These are phyloP conservation scores for Paracanthobrama guichenoti DNA, from an alignment of 2,113 vertebrate genomes.

Conservation along the genomic window DNA sequence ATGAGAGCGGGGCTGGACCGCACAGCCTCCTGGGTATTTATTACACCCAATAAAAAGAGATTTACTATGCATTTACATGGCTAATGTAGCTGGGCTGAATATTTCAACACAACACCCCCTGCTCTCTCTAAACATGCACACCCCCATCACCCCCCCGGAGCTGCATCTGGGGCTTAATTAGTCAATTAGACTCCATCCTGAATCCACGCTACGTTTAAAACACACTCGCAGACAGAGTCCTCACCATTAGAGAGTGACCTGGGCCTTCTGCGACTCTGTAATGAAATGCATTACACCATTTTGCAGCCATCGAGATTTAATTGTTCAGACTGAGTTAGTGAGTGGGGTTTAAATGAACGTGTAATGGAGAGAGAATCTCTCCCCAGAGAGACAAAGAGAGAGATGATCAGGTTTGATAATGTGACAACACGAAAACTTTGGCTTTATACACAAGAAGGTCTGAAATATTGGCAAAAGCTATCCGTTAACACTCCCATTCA, in stretches of 20 bases:
- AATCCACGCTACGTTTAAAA: conserved; percentile 75
- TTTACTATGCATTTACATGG: conserved; percentile 83
- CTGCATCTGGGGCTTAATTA: conserved; percentile 81
- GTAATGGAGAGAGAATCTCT: conserved; percentile 49
- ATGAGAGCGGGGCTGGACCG: conserved; percentile 73
- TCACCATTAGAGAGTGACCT: conserved; percentile 78
- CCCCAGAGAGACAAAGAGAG: conserved; percentile 40
- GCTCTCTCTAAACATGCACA: conserved; percentile 65
- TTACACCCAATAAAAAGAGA: conserved; percentile 84
- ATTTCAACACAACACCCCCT: conserved; percentile 59
- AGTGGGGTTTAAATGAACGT: conserved; percentile 62
- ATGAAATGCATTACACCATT: conserved; percentile 76
- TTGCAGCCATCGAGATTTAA: conserved; percentile 72
- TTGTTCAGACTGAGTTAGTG: conserved; percentile 73
- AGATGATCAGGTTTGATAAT: conserved; percentile 30
- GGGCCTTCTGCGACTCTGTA: conserved; percentile 61
- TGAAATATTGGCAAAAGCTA: background rate
- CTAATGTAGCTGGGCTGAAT: conserved; percentile 73
- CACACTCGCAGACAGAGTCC: conserved; percentile 74
- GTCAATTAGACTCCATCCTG: conserved; percentile 75
- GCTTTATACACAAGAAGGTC: background rate
- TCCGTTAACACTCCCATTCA: background rate
- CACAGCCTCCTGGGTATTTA: conserved; percentile 79
- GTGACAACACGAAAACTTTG: background rate
- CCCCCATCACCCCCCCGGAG: conserved; percentile 47